Evolutionary conservation across 2,797 vertebrate species (phyloP).

Genomic region (Myotis daubentonii): DNA sequence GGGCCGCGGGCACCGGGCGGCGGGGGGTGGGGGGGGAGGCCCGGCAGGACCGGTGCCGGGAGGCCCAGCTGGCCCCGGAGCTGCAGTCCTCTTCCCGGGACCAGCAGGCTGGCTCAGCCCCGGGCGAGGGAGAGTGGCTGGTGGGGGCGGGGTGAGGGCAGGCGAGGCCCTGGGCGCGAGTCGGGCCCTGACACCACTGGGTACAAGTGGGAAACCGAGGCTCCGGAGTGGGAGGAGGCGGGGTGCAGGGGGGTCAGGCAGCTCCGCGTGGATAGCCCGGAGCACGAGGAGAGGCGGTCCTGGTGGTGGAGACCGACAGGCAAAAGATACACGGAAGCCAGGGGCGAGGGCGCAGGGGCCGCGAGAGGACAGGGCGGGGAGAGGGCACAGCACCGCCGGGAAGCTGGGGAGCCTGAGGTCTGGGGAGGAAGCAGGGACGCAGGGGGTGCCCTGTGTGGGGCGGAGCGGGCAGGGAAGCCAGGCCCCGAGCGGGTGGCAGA

Average conservation of each 20-base stretch:
- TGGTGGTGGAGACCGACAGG: not conserved
- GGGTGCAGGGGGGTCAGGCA: too few species aligned
- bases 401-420: not conserved
- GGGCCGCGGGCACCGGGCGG: not conserved
- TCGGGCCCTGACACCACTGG: not conserved
- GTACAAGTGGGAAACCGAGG: conserved; percentile 54
- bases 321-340: not conserved
- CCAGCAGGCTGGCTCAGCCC: conserved; percentile 3
- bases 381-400: not conserved
- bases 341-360: not conserved
- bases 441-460: not conserved
- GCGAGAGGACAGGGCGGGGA: not conserved
- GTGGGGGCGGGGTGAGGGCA: not conserved
- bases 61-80: not conserved
- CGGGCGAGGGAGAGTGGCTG: conserved; percentile 46
- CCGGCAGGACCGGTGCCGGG: not conserved
- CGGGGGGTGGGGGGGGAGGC: too few species aligned
- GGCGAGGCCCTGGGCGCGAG: not conserved
- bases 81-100: not conserved
- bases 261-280: too few species aligned
- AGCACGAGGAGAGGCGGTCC: too few species aligned
- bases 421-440: not conserved
- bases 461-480: too few species aligned
- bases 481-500: too few species aligned
- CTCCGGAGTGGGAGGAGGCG: not conserved